Evolutionary conservation across 2,113 vertebrate species (phyloP), one percentile per base, ranked within the genome.

Genomic region (Ailuropoda melanoleuca): DNA sequence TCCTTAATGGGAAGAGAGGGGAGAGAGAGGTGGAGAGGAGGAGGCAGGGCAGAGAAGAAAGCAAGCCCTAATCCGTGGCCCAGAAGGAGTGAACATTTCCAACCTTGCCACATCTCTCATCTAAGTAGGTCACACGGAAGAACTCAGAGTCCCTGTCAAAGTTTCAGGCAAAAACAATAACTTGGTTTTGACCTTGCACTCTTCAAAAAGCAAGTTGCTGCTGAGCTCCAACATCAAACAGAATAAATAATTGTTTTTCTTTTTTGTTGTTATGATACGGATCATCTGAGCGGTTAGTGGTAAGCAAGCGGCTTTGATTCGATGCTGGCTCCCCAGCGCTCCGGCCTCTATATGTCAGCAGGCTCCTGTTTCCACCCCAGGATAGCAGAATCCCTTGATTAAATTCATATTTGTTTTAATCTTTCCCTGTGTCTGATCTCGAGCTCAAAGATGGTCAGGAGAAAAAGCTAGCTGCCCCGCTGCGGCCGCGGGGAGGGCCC

Each of bases 181-280:
- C 98, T 99, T 99, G 99, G 98, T 98, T 99, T 98, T 99, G 99
- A 99, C 99, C 99, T 98, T 98, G 98, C 98, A 98, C 98, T 98
- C 98, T 98, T 99, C 99, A 99, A 98, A 99, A 98, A 99, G 98
- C 98, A 98, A 99, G 98, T 99, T 98, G 98, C 99, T 98, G 99
- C 99, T 98, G 98, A 99, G 98, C 97, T 99, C 98, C 98, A 98
- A 99, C 99, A 99, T 99, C 99, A 99, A 99, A 99, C 99, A 99
- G 99, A 99, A 99, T 99, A 99, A 99, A 99, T 99, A 99, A 99
- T 99, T 99, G 99, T 99, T 99, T 99, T 99, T 99, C 99, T 99
- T 99, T 99, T 99, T 99, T 99, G 99, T 99, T 99, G 99, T 99
- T 99, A 99, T 99, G 99, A 99, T 99, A 99, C 98, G 99, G 99